A percentile compares a stretch with the other conserved stretches of the same genome.
Evolutionary conservation across 2,113 vertebrate genomes (phyloP).

Genomic region (Australoheros scitulus): DNA sequence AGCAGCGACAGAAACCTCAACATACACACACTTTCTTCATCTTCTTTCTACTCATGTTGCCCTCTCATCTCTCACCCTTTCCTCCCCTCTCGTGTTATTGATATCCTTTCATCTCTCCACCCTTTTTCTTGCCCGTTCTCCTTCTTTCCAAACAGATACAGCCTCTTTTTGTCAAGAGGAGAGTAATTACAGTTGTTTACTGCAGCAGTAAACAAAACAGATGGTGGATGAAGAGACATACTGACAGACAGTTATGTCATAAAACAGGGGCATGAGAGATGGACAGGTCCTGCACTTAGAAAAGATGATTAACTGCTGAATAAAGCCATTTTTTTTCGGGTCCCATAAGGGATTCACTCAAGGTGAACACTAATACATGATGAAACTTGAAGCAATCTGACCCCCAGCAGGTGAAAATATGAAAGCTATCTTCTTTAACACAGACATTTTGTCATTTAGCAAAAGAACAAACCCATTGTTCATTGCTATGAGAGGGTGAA

Average conservation of each 20-base stretch:
- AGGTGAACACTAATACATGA: constrained; percentile 74
- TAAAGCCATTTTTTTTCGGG: constrained; percentile 29
- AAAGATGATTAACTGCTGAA: constrained; percentile 63
- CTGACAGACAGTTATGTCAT: constrained; percentile 34
- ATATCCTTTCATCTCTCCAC: constrained; percentile 24
- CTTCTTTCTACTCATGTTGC: constrained; percentile 24
- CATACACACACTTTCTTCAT: constrained; percentile 25
- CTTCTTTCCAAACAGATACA: constrained; percentile 26
- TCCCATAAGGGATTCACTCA: constrained; percentile 59
- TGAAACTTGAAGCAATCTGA: constrained; percentile 75
- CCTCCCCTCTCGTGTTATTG: not conserved
- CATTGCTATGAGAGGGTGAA: not conserved
- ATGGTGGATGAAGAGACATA: constrained; percentile 35
- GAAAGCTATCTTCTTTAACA: constrained; percentile 33
- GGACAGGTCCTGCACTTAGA: constrained; percentile 49
- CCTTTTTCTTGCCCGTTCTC: constrained; percentile 8
- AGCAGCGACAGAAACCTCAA: constrained; percentile 55
- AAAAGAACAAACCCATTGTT: constrained; percentile 13
- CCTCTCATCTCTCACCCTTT: constrained; percentile 22
- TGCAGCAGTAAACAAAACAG: constrained; percentile 46
- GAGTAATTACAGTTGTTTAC: not conserved
- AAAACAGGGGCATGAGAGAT: constrained; percentile 42
- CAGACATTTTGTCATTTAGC: constrained; percentile 46
- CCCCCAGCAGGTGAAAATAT: constrained; percentile 58
- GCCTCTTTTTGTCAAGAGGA: constrained; percentile 44